Base-by-base conservation (phyloP, 2,888 invertebrate species). In the Chouioia cunea region DNA sequence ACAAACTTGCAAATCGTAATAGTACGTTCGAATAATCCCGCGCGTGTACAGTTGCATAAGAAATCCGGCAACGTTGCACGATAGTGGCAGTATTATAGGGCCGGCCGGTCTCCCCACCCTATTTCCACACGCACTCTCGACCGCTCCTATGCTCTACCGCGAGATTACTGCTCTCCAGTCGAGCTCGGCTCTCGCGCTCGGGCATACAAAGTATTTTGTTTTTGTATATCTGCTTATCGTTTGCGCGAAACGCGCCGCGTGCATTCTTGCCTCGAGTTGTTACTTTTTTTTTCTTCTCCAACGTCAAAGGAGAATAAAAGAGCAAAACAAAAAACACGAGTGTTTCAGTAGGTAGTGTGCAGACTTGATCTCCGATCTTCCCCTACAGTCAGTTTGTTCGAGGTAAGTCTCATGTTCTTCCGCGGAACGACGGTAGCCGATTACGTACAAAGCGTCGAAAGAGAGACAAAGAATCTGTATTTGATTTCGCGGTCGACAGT, bases 151-250 rank as follows among this genome's bases (percentile, higher is more conserved):
- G 36, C 36, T 2, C 10, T 6, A 36, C 10, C 4, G 36, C 36
- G 36, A 36, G 36, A 2, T 14, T 12, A 10, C 20, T 20, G 18
- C 20, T 15, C 4, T 6, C 77, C 81, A 83, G 83, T 83, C 78
- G 80, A 78, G 80, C 79, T 82, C 78, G 77, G 75, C 73, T 79
- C 76, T 77, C 77, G 76, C 36, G 76, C 36, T 78, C 76, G 77
- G 64, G 77, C 75, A 75, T 22, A 73, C 62, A 70, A 23, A 48
- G 48, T 10, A n/a, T 16, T n/a, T 18, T 3, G 50, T 50, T 18
- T 18, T 50, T 18, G 10, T n/a, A 50, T 2, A 16, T 50, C 4
- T 15, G 14, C 50, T 16, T 12, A 50, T 18, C 16, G 8, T n/a
- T 10, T 18, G 16, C 12, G 6, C n/a, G 48, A n/a, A 16, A 16